Evolutionary conservation across 2,113 vertebrate genomes (phyloP).

Genomic region (Maccullochella peelii): DNA sequence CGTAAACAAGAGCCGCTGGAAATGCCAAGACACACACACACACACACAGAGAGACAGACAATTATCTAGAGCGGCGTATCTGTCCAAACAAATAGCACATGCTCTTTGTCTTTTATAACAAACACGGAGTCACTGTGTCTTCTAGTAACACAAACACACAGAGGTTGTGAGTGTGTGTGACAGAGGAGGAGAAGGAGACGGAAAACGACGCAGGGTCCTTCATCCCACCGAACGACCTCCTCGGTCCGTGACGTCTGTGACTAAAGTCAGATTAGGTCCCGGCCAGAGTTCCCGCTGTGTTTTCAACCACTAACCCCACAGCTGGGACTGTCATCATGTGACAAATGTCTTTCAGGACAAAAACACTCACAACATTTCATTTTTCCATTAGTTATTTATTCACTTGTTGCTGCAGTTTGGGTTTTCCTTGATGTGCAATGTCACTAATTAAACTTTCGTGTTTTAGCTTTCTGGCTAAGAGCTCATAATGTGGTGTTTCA

Average conservation of each 20-base stretch:
- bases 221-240: slow-evolving; percentile 39
- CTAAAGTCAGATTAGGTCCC: slow-evolving; percentile 56
- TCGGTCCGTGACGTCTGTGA: slow-evolving; percentile 61
- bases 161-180: slow-evolving; percentile 32
- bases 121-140: slow-evolving; percentile 63
- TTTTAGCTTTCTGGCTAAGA: too few species aligned
- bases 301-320: slow-evolving; percentile 59
- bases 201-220: slow-evolving; percentile 5
- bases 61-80: slow-evolving; percentile 47
- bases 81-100: slow-evolving; percentile 80
- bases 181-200: background rate
- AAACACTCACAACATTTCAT: background rate
- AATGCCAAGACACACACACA: slow-evolving; percentile 21
- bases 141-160: slow-evolving; percentile 63
- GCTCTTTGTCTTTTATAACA: slow-evolving; percentile 78
- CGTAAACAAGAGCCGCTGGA: slow-evolving; percentile 58
- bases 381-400: background rate
- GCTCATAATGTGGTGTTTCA: too few species aligned
- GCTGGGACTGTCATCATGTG: slow-evolving; percentile 67
- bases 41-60: slow-evolving; percentile 17
- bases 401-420: background rate
- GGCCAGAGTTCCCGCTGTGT: slow-evolving; percentile 63
- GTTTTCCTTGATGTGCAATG: background rate
- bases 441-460: too few species aligned
- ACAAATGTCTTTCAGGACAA: slow-evolving; percentile 13